Conservation (phyloP, 2,888 invertebrate species). For the Sphecodes monilicornis region DNA sequence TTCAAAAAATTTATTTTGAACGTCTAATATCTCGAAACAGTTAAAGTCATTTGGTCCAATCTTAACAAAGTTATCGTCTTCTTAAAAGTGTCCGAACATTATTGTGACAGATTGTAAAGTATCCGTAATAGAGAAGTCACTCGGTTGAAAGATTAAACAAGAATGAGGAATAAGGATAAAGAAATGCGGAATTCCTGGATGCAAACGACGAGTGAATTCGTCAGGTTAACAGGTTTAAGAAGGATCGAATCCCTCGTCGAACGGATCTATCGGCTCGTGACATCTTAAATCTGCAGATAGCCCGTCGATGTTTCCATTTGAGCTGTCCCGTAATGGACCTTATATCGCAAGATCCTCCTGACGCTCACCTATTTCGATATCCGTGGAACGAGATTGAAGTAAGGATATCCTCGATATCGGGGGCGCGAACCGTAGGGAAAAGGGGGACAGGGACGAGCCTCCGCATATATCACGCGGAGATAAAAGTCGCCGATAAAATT, state of each 20-base stretch:
- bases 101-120: neutral
- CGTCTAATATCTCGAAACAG: too few relatives aligned
- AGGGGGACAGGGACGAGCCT: conserved; percentile 16
- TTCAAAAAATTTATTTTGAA: too few relatives aligned
- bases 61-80: neutral
- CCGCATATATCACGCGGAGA: conserved; percentile 50
- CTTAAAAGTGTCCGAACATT: neutral
- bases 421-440: neutral
- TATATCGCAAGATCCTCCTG: conserved; percentile 42
- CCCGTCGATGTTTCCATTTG: conserved; percentile 44
- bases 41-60: too few relatives aligned
- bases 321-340: conserved; percentile 42
- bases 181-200: neutral
- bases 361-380: conserved; percentile 36
- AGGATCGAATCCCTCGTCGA: neutral
- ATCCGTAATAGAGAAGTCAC: neutral
- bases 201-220: neutral
- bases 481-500: conserved; percentile 62
- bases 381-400: conserved; percentile 41
- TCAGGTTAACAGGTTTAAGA: neutral
- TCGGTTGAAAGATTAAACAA: neutral
- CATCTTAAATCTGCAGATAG: conserved; percentile 33
- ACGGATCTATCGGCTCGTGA: conserved; percentile 20
- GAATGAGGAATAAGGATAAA: neutral
- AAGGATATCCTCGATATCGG: conserved; percentile 30